A percentile compares a stretch with the other conserved stretches of the same genome.
Conservation (phyloP, 2,797 vertebrate species). For the Capromys pilorides region DNA sequence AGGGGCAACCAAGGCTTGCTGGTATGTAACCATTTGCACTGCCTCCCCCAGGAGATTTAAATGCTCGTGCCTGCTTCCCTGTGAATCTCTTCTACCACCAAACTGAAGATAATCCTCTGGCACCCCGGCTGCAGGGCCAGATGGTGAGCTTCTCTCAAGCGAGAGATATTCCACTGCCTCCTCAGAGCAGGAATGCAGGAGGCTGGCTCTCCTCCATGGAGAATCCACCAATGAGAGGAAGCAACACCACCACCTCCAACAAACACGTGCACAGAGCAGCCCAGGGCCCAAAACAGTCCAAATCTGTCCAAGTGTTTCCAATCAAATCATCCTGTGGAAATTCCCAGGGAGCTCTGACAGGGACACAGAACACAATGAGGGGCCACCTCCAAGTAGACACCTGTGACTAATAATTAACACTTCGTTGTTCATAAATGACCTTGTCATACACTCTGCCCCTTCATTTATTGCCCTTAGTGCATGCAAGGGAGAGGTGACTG, state of each 20-base stretch:
- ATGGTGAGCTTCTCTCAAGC: background rate
- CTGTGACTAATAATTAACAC: background rate
- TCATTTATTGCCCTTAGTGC: background rate
- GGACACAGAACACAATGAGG: background rate
- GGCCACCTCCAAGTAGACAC: background rate
- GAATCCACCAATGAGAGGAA: background rate
- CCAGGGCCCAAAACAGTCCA: background rate
- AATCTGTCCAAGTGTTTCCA: background rate
- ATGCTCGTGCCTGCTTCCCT: background rate
- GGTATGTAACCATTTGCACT: background rate
- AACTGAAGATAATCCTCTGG: conserved; percentile 35
- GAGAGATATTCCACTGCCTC: background rate
- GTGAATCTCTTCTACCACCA: background rate
- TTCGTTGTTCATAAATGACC: background rate
- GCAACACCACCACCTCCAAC: background rate
- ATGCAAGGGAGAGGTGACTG: background rate
- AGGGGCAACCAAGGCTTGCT: background rate
- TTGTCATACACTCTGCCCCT: background rate
- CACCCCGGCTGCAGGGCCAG: background rate
- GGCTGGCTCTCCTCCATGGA: background rate
- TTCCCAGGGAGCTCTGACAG: background rate
- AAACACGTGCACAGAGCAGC: background rate
- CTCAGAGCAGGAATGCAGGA: background rate
- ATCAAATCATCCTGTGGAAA: background rate
- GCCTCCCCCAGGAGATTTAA: background rate